Conservation (phyloP, 2,797 vertebrate genomes). For the Alca torda region DNA sequence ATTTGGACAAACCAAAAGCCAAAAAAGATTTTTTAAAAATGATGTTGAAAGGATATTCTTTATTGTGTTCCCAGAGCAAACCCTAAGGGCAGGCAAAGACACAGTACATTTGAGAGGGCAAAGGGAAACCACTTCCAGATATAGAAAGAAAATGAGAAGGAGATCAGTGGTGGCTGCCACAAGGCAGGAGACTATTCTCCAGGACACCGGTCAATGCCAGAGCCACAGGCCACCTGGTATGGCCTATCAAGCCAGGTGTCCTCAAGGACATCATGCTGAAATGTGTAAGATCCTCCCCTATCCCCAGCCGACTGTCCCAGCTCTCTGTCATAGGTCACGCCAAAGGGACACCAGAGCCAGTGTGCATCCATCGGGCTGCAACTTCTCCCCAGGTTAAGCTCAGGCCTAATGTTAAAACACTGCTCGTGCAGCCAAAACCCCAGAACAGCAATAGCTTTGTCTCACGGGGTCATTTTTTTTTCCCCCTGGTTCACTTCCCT, state of each 20-base stretch:
- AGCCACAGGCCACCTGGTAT: neutral
- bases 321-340: neutral
- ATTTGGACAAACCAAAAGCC: neutral
- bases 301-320: neutral
- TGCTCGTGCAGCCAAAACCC: neutral
- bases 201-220: neutral
- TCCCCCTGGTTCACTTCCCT: neutral
- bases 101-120: neutral
- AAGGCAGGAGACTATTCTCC: neutral
- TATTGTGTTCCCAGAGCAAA: neutral
- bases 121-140: neutral
- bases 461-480: neutral
- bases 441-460: neutral
- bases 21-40: neutral
- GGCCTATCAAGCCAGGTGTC: neutral
- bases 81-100: neutral
- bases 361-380: neutral
- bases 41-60: neutral
- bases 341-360: neutral
- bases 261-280: neutral
- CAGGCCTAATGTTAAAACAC: neutral
- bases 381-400: neutral
- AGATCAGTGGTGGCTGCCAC: neutral
- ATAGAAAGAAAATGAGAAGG: neutral
- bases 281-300: accelerated